Conservation (phyloP, 2,888 invertebrate species). For the Lamellibrachia columna region DNA sequence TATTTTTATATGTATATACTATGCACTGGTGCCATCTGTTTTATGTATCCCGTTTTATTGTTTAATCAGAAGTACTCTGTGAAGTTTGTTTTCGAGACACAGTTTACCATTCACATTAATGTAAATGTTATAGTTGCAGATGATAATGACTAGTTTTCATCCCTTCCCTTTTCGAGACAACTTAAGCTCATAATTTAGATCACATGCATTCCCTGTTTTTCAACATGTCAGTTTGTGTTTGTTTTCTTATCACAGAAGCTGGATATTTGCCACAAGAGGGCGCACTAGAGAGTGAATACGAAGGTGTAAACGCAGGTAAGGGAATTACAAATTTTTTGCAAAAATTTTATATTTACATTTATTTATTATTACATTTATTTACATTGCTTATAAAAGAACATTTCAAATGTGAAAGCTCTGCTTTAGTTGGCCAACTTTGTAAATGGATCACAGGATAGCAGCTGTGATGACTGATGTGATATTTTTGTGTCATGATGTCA, state of each 20-base stretch:
- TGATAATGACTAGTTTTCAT: no score
- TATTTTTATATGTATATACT: no score
- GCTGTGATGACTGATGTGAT: background rate
- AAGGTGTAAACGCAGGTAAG: conserved; percentile 6
- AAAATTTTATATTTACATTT: background rate
- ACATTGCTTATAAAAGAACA: background rate
- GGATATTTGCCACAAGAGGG: background rate
- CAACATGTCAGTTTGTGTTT: background rate
- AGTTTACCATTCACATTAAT: no score
- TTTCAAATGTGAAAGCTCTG: background rate
- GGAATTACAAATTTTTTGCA: background rate
- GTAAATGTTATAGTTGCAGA: no score
- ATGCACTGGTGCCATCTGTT: no score
- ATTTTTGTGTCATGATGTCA: background rate
- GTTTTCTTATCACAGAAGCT: background rate
- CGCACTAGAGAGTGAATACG: background rate
- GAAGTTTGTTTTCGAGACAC: no score
- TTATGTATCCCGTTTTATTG: no score
- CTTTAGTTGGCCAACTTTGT: background rate
- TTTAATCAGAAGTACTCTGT: no score
- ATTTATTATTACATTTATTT: no score
- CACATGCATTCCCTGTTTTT: no score
- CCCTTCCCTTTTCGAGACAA: no score
- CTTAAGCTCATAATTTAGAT: no score
- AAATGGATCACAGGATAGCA: background rate